Conservation (phyloP, 2,797 vertebrate species). For the Sebastolobus altivelis region DNA sequence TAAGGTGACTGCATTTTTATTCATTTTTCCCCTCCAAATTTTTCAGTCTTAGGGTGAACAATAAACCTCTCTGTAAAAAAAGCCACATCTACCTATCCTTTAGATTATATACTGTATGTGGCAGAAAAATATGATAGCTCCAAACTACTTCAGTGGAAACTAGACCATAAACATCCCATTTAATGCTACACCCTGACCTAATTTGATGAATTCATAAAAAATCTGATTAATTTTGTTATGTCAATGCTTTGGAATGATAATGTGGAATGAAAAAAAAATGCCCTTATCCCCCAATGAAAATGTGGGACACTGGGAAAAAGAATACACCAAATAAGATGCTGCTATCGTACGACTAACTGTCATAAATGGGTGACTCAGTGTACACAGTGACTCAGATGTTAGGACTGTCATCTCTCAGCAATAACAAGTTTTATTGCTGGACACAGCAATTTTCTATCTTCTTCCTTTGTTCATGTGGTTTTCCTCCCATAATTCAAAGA, state of each 20-base stretch:
- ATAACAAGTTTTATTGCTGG: background rate
- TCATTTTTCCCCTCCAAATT: background rate
- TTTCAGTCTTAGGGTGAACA: constrained; percentile 21
- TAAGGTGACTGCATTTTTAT: constrained; percentile 15
- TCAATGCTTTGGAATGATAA: background rate
- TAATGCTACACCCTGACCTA: constrained; percentile 1
- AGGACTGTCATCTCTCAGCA: background rate
- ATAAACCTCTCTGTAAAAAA: constrained; percentile 19
- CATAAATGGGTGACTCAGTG: constrained; percentile 20
- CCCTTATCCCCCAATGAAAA: background rate
- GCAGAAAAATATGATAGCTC: background rate
- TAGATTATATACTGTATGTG: constrained; percentile 9
- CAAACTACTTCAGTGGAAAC: constrained; percentile 3
- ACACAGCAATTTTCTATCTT: background rate
- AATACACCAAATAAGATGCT: constrained; percentile 8
- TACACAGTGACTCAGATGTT: constrained; percentile 18
- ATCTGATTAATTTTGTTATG: background rate
- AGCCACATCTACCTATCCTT: background rate
- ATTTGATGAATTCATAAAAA: background rate
- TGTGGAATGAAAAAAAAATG: background rate
- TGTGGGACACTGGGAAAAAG: background rate
- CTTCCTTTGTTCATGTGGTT: background rate
- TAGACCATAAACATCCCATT: background rate
- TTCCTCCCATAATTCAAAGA: constrained; percentile 8
- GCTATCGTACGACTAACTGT: constrained; percentile 7